Conservation (phyloP, 2,888 invertebrate species). For the Noctuana brunneofusca region DNA sequence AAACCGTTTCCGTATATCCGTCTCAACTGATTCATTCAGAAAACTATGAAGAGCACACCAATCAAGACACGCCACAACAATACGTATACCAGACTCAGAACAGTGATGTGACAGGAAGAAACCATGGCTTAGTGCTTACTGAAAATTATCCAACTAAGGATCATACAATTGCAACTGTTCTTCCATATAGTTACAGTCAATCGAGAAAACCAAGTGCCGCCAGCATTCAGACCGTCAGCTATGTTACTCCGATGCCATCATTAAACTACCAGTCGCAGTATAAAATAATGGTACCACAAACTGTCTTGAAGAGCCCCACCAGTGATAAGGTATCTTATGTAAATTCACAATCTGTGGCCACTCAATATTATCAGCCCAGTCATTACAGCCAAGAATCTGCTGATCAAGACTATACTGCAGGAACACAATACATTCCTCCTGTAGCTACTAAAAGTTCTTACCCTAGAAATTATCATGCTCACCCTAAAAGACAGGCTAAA, state of each 20-base stretch:
- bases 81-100: slow-evolving; percentile 62
- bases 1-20: slow-evolving; percentile 52
- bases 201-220: slow-evolving; percentile 49
- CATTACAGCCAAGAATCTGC: slow-evolving; percentile 53
- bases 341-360: slow-evolving; percentile 64
- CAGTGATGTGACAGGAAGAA: slow-evolving; percentile 42
- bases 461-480: slow-evolving; percentile 69
- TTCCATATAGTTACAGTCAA: slow-evolving; percentile 62
- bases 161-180: slow-evolving; percentile 82
- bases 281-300: slow-evolving; percentile 74
- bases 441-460: slow-evolving; percentile 56
- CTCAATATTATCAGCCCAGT: slow-evolving; percentile 51
- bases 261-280: slow-evolving; percentile 70
- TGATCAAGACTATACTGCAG: slow-evolving; percentile 61
- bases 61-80: slow-evolving; percentile 50
- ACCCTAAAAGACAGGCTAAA: slow-evolving; percentile 68
- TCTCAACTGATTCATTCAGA: slow-evolving; percentile 50
- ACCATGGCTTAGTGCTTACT: slow-evolving; percentile 63
- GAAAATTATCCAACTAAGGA: slow-evolving; percentile 84
- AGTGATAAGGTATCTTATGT: slow-evolving; percentile 71
- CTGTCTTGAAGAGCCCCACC: slow-evolving; percentile 58
- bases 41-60: slow-evolving; percentile 51
- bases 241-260: slow-evolving; percentile 71
- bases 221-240: slow-evolving; percentile 66
- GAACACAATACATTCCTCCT: slow-evolving; percentile 56